phyloP scores from a whole-genome alignment of 2,888 invertebrate species.

The Drosophila macrospina region DNA sequence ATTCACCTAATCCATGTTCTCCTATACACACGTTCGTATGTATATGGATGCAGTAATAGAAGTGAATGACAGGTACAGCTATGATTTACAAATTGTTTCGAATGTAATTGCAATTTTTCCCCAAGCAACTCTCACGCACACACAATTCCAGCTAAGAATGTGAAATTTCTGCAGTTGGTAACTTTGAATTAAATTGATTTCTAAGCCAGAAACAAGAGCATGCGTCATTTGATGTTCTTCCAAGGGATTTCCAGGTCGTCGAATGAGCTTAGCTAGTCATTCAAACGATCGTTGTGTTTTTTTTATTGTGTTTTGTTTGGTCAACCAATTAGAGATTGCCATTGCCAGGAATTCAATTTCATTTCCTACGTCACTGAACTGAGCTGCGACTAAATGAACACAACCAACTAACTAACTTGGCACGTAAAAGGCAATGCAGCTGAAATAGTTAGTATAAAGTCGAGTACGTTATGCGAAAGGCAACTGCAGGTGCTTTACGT shows the following conservation, averaged over 20 bases:
- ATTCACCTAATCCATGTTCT: slow-evolving; percentile 35
- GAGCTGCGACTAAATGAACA: slow-evolving; percentile 13
- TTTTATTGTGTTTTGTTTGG: slow-evolving; percentile 11
- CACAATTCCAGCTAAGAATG: slow-evolving; percentile 8
- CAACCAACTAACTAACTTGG: slow-evolving; percentile 32
- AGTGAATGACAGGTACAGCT: slow-evolving; percentile 34
- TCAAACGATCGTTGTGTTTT: slow-evolving; percentile 3
- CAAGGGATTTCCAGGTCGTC: slow-evolving; percentile 55
- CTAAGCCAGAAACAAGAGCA: slow-evolving; percentile 3
- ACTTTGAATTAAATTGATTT: slow-evolving; percentile 1
- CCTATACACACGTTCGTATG: background rate
- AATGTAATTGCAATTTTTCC: slow-evolving; percentile 23
- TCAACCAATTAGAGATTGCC: slow-evolving; percentile 60
- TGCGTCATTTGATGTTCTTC: slow-evolving; percentile 37
- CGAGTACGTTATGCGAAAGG: slow-evolving; percentile 53
- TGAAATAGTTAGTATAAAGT: slow-evolving; percentile 36
- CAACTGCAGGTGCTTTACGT: slow-evolving; percentile 68
- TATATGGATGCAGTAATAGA: background rate
- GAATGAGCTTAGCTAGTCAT: slow-evolving; percentile 35
- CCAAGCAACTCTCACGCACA: background rate
- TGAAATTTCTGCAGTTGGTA: background rate
- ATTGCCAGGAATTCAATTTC: slow-evolving; percentile 68
- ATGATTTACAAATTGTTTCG: slow-evolving; percentile 35
- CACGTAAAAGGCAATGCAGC: slow-evolving; percentile 51
- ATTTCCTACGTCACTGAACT: slow-evolving; percentile 77